These are phyloP conservation scores for Apodemia zela DNA, from an alignment of 2,888 invertebrate genomes.

Conservation along the genomic window DNA sequence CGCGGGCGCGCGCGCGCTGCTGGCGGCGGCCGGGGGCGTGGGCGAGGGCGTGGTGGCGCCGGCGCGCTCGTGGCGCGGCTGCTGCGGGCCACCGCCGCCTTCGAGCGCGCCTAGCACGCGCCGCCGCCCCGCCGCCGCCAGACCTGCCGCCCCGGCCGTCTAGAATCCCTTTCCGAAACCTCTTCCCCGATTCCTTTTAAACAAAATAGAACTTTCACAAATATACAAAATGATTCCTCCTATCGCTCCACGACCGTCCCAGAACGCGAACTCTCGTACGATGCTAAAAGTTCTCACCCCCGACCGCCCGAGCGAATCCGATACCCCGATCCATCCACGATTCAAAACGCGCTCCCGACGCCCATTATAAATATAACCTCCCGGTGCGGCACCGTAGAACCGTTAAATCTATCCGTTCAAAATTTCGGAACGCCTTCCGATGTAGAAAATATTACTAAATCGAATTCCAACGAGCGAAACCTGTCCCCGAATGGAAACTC, in stretches of 20 bases:
- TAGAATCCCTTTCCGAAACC: not conserved
- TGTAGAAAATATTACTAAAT: not conserved
- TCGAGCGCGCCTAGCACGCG: slow-evolving; percentile 36
- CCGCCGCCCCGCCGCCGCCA: slow-evolving; percentile 12
- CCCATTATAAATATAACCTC: not conserved
- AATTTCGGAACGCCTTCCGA: not conserved
- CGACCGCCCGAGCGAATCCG: not conserved
- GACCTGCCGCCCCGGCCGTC: not conserved
- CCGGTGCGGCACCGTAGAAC: not conserved
- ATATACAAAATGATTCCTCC: not conserved
- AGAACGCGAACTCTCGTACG: not conserved
- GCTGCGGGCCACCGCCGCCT: slow-evolving; percentile 28
- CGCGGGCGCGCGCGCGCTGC: slow-evolving; percentile 52
- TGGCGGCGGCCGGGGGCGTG: slow-evolving; percentile 46
- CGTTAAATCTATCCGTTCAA: not conserved
- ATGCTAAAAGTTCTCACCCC: not conserved
- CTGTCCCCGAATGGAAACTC: not conserved
- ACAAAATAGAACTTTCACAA: too few species aligned
- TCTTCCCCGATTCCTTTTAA: too few species aligned
- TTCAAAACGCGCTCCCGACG: not conserved
- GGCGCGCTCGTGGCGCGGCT: slow-evolving; percentile 44
- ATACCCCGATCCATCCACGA: not conserved
- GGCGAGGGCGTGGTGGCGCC: slow-evolving; percentile 42
- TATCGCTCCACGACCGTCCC: not conserved
- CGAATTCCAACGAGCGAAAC: not conserved